Evolutionary conservation across 1,140 invertebrate genomes (phyloP), one percentile per base, ranked within the genome.

Genomic region (Zaprionus camerounensis): DNA sequence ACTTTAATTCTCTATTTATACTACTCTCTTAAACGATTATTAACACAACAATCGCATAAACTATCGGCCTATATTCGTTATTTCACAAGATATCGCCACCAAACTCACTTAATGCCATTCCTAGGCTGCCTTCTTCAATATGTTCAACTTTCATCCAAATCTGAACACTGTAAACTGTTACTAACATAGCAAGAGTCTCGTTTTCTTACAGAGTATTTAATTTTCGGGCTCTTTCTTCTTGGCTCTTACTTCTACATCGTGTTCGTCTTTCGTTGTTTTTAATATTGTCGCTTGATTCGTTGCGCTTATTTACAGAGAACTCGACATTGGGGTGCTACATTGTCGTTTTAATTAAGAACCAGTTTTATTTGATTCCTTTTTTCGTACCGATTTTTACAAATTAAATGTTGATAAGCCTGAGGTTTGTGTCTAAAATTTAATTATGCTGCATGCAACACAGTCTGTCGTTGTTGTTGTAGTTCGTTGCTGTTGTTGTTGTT

Each of bases 301-400:
- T 85, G 85, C 78, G 82, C 81, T 85, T 85, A 81, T 85, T 85
- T 85, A 85, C 76, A 85, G 68, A 81, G 82, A 81, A 76, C 79
- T 85, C 76, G 71, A 78, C 22, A 13, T 17, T 7, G 11, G 11
- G 59, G 51, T 65, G 63, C 69, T 26, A 64, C 78, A 78, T 76
- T 85, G 82, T 85, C 76, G 82, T 81, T 85, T 85, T 85, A 85
- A 85, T 85, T 85, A 85, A 85, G 68, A 85, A 85, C 82, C 82
- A 81, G 82, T 85, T 85, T 83, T 22, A 53, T 75, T 44, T 46
- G 12, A 46, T 46, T 41, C 71, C 51, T 46, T 62, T 59, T 74
- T 56, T 66, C 66, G 59, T 55, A 49, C 56, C 66, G 78, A 84
- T 78, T 71, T 84, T 78, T 78, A 84, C 82, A 84, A 84, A 84